Evolutionary conservation across 2,797 vertebrate species (phyloP), one percentile per base, ranked within the genome.

Genomic region (Rhodeus uyekii): DNA sequence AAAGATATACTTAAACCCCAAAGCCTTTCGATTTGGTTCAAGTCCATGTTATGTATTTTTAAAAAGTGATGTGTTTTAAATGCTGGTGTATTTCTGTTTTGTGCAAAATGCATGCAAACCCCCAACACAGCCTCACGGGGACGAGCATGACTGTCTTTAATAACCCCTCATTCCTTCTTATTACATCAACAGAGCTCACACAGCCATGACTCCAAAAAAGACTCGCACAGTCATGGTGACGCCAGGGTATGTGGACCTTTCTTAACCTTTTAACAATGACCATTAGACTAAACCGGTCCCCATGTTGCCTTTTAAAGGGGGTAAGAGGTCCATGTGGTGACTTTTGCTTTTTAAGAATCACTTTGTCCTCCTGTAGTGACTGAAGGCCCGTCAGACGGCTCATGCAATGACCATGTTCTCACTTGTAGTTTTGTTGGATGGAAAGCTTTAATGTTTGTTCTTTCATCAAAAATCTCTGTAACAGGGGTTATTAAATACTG

Each of bases 161-260:
- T 92, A 90, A 91, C 88, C 89, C 88, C 87, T 86, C 74, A 88
- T 77, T 78, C 74, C 80, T 72, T 90, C 71, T 90, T 71, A 85
- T 93, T 91, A 84, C 87, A 82, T 89, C 92, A 90, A 92, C 92
- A 94, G 93, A 87, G 72, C 71, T 85, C 84, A 78, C 81, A 88
- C 85, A 90, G 90, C 90, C 87, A 93, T 74, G 91, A 94, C 78
- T 89, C 91, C 87, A 89, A 90, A 90, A 94, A 93, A 92, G 92
- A 94, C 90, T 88, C 90, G 68, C 75, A 81, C 91, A 90, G 85
- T 90, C 91, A 93, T 81, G 88, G 87, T 87, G 92, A 93, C 73
- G 91, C 91, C 85, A 92, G 93, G 93, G 93, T 94, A 93, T 83
- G 90, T 93, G 87, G 80, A 89, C 78, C 14, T 85, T 89, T 83